Evolutionary conservation across 1,140 invertebrate species (phyloP), one percentile per base, ranked within the genome.

Genomic region (Archegozetes longisetosus): DNA sequence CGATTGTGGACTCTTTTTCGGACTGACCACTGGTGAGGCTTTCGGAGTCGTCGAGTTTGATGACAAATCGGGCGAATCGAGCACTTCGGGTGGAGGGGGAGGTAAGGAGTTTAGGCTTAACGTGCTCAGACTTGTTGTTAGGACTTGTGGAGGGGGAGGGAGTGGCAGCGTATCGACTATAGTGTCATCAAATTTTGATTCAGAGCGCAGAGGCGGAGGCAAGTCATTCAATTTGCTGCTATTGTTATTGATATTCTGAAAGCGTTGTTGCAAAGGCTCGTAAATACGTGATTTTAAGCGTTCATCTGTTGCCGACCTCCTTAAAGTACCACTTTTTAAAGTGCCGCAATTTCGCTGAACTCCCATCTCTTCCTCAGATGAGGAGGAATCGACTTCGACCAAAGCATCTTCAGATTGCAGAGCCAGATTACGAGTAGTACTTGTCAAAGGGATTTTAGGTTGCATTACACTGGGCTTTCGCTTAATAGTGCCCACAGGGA

Each of bases 391-490:
- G 52, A 47, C 23, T 13, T 49, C 59, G 4, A 47, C n/a, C n/a
- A 55, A 49, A 22, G 46, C 48, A 55, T 68, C 64, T 24, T 64
- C 64, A 20, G 66, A 62, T 28, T 62, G 65, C 49, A 66, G 65
- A 53, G 58, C 69, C 60, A 66, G 66, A 65, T 87, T 86, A n/a
- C 88, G 75, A 0, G 88, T 91, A 67, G 88, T 91, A 58, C 84
- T 86, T 9, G 88, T 92, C 49, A 93, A 69, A 0, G 88, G 88
- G n/a, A 91, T 78, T 70, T 88, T 88, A 17, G 66, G 66, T 20
- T 64, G 58, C 28, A 63, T 59, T 26, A 61, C 55, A 27, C 58
- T 64, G 0, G 69, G 69, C 52, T 70, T 70, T n/a, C 70, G 61
- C 48, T 71, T 70, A 40, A 70, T 67, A 3, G 69, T 69, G 14